These are phyloP conservation scores for Oceanodroma tethys DNA, from an alignment of 2,113 vertebrate genomes.

Conservation along the genomic window DNA sequence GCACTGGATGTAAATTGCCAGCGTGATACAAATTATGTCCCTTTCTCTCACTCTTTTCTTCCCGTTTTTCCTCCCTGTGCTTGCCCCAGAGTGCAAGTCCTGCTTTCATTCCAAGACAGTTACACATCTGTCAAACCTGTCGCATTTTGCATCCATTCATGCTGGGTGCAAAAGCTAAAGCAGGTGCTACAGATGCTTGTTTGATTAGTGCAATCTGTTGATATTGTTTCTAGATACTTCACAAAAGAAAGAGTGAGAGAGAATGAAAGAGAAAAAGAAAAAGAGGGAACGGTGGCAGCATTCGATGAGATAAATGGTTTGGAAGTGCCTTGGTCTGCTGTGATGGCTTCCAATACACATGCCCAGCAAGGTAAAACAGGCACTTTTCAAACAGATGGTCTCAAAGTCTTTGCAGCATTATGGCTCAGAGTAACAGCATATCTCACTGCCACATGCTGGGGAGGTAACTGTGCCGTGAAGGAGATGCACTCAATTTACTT, in stretches of 20 bases:
- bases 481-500: constrained; percentile 7
- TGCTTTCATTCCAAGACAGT: background rate
- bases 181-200: constrained; percentile 8
- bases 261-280: background rate
- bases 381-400: constrained; percentile 17
- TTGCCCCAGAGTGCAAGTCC: background rate
- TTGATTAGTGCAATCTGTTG: constrained; percentile 13
- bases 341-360: background rate
- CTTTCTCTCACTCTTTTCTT: background rate
- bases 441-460: background rate
- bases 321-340: background rate
- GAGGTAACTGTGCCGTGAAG: background rate
- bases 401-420: background rate
- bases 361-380: background rate
- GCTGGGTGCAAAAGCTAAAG: background rate
- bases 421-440: background rate
- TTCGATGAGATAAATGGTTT: background rate
- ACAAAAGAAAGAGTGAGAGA: background rate
- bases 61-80: background rate
- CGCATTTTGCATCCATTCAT: background rate
- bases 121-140: background rate
- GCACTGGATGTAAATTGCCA: background rate
- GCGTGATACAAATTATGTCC: background rate
- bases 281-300: background rate
- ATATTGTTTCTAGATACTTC: background rate